phyloP scores from a whole-genome alignment of 2,797 vertebrate genomes.

The Enteromius mattozi region DNA sequence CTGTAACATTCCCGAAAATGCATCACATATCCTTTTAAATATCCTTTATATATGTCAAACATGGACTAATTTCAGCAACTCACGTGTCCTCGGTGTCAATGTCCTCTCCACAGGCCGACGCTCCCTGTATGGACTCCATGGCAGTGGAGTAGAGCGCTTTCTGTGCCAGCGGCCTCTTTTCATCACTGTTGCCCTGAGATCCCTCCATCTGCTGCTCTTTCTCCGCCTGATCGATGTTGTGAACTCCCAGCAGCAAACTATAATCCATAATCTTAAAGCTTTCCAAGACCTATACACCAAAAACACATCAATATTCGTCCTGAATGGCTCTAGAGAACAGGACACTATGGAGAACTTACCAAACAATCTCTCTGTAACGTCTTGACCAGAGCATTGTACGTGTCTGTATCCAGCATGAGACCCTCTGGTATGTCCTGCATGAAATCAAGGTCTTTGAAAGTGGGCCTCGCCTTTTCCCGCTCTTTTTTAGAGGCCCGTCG shows the following conservation, averaged over 20 bases:
- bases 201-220: slow-evolving; percentile 90
- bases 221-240: slow-evolving; percentile 95
- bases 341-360: slow-evolving; percentile 71
- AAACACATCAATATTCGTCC: slow-evolving; percentile 29
- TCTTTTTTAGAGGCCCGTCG: slow-evolving; percentile 95
- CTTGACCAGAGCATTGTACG: slow-evolving; percentile 91
- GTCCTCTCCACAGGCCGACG: slow-evolving; percentile 88
- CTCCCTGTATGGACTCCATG: slow-evolving; percentile 99
- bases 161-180: slow-evolving; percentile 93
- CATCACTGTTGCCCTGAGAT: slow-evolving; percentile 84
- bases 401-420: slow-evolving; percentile 92
- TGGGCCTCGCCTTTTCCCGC: slow-evolving; percentile 91
- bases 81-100: slow-evolving; percentile 96
- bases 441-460: slow-evolving; percentile 97
- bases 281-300: slow-evolving; percentile 82
- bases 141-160: slow-evolving; percentile 98
- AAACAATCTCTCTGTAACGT: slow-evolving; percentile 95
- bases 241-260: slow-evolving; percentile 94
- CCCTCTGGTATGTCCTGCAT: slow-evolving; percentile 93
- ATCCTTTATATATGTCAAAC: not conserved
- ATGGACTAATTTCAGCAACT: slow-evolving; percentile 61
- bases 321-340: slow-evolving; percentile 16
- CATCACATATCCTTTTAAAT: not conserved
- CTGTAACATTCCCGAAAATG: not conserved
- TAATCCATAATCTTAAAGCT: slow-evolving; percentile 99